A percentile compares a stretch with the other conserved stretches of the same genome.
These are phyloP conservation scores for Phlogophora meticulosa DNA, from an alignment of 2,888 invertebrate genomes.

Conservation along the genomic window DNA sequence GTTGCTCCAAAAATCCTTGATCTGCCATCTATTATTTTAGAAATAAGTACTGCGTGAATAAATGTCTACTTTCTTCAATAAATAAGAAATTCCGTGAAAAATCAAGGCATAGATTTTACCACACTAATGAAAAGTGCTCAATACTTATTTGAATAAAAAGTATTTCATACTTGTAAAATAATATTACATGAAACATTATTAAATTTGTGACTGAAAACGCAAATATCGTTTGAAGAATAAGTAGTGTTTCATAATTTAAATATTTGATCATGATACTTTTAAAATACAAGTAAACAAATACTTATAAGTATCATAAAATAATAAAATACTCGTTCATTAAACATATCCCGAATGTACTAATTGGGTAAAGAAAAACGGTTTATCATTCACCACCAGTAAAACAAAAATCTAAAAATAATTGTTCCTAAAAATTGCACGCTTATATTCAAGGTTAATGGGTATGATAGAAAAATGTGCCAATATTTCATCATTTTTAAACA, in stretches of 20 bases:
- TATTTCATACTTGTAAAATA: neutral
- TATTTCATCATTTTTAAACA: slow-evolving; percentile 60
- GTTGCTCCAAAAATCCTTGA: slow-evolving; percentile 91
- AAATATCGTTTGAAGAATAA: too few relatives aligned
- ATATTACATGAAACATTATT: too few relatives aligned
- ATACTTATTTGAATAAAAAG: neutral
- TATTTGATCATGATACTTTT: too few relatives aligned
- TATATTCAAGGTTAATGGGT: slow-evolving; percentile 72
- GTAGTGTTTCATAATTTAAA: too few relatives aligned
- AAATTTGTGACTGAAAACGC: too few relatives aligned
- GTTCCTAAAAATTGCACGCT: slow-evolving; percentile 58
- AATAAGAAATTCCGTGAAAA: slow-evolving; percentile 15
- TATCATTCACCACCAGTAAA: neutral
- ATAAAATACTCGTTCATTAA: neutral
- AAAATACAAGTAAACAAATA: neutral
- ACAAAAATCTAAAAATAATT: slow-evolving; percentile 48
- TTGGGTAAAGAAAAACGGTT: neutral
- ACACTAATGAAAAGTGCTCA: neutral
- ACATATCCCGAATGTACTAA: neutral
- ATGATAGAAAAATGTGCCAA: slow-evolving; percentile 57
- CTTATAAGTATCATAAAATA: neutral
- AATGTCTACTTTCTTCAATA: neutral
- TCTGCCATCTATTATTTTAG: slow-evolving; percentile 80
- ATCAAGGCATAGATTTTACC: neutral
- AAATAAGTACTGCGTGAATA: slow-evolving; percentile 19